Percentiles rank a stretch among this genome's conserved stretches.
Conservation (phyloP, 1,140 invertebrate species). For the Cydia pomonella region DNA sequence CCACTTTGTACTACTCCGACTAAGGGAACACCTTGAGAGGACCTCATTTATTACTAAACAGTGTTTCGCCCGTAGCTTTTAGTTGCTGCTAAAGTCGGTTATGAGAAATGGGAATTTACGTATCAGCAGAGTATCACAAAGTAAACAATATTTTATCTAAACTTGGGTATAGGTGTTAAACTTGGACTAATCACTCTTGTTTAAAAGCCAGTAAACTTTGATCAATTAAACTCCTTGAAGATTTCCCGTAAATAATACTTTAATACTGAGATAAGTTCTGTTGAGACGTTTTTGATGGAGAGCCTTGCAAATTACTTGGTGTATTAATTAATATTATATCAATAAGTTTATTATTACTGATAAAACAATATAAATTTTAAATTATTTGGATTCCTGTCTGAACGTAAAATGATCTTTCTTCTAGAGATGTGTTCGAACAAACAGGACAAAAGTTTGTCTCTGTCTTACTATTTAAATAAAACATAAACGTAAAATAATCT, state of each 20-base stretch:
- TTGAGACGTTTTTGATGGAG: constrained; percentile 25
- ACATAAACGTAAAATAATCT: neutral
- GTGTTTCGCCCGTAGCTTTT: neutral
- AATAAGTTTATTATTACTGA: neutral
- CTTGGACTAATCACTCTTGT: constrained; percentile 28
- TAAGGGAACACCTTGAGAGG: neutral
- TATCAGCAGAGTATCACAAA: neutral
- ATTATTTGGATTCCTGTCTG: too few relatives aligned
- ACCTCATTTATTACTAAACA: constrained; percentile 26
- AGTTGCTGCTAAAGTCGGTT: neutral
- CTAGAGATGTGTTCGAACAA: too few relatives aligned
- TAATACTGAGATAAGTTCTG: constrained; percentile 31
- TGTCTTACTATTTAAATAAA: neutral
- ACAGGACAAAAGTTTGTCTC: neutral
- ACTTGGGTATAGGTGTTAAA: constrained; percentile 7
- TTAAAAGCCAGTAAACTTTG: constrained; percentile 30
- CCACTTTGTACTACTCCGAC: neutral
- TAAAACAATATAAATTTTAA: neutral
- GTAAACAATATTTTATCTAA: neutral
- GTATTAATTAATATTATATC: constrained; percentile 13
- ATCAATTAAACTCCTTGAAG: constrained; percentile 26
- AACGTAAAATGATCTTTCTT: too few relatives aligned
- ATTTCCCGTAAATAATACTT: constrained; percentile 34
- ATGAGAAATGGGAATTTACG: neutral
- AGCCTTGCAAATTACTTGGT: constrained; percentile 17